A percentile compares a stretch with the other conserved stretches of the same genome.
Conservation (phyloP, 2,797 vertebrate genomes). For the Naso thynnoides region DNA sequence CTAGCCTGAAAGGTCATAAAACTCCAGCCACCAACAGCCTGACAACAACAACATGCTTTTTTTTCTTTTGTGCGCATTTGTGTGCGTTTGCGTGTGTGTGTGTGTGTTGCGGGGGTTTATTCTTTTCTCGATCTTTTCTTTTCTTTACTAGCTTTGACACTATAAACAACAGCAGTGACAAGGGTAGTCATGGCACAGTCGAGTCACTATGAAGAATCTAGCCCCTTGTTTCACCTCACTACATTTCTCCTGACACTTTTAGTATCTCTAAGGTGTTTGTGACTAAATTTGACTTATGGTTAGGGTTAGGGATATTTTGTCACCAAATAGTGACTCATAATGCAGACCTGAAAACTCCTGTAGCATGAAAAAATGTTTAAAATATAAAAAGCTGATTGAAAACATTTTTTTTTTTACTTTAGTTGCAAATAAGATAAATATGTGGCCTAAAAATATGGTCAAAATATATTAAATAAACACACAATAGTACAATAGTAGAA, state of each 20-base stretch:
- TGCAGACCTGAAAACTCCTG: background rate
- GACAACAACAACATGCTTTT: constrained; percentile 51
- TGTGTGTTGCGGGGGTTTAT: no score
- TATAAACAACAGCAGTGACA: constrained; percentile 40
- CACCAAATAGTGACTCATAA: background rate
- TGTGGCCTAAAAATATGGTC: no score
- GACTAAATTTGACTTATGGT: background rate
- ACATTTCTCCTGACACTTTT: constrained; percentile 19
- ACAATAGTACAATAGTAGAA: no score
- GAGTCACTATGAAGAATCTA: constrained; percentile 30
- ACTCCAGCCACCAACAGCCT: constrained; percentile 53
- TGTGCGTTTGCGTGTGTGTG: no score
- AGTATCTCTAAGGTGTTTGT: background rate
- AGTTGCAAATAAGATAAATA: no score
- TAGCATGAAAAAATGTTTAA: background rate
- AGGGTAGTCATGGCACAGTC: constrained; percentile 31
- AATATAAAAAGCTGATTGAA: no score
- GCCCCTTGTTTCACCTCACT: background rate
- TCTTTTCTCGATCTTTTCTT: constrained; percentile 8
- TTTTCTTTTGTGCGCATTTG: background rate
- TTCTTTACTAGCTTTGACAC: constrained; percentile 27
- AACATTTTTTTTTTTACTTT: no score
- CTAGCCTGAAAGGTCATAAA: constrained; percentile 69
- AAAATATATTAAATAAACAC: no score
- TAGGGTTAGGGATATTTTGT: background rate